phyloP scores from a whole-genome alignment of 2,113 vertebrate genomes.

The Ailuropoda melanoleuca region DNA sequence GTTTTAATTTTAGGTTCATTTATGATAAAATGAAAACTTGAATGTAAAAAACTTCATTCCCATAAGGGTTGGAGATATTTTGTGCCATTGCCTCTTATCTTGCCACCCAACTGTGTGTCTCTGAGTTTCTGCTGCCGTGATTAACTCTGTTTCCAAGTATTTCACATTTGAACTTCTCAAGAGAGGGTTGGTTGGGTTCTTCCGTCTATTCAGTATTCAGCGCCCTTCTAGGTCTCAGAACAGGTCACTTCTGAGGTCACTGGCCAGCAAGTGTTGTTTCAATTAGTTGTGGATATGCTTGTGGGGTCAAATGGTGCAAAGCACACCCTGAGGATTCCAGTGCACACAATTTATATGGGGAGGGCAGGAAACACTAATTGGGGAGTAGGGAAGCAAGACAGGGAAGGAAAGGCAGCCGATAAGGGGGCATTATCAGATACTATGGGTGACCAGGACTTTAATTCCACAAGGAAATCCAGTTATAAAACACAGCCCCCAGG shows the following conservation, averaged over 20 bases:
- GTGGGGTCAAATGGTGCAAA: background rate
- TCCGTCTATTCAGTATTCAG: background rate
- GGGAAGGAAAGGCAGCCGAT: background rate
- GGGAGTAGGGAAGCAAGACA: background rate
- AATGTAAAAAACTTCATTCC: background rate
- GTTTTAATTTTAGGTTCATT: conserved; percentile 7
- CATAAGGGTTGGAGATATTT: background rate
- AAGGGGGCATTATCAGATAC: background rate
- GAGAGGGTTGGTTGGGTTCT: background rate
- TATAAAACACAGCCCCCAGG: background rate
- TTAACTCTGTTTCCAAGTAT: background rate
- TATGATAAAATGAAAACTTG: background rate
- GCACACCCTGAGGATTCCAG: background rate
- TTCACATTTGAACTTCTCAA: background rate
- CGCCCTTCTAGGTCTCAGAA: background rate
- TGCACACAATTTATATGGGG: background rate
- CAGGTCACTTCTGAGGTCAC: background rate
- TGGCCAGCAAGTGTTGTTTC: background rate
- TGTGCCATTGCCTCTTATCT: background rate
- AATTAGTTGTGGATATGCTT: background rate
- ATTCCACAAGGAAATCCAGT: background rate
- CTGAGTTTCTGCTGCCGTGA: background rate
- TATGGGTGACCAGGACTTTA: background rate
- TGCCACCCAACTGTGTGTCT: background rate
- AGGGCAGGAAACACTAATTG: background rate